Percentiles rank a stretch among this genome's conserved stretches.
phyloP scores from a whole-genome alignment of 2,888 invertebrate species.

The Xanthorhoe spadicearia region DNA sequence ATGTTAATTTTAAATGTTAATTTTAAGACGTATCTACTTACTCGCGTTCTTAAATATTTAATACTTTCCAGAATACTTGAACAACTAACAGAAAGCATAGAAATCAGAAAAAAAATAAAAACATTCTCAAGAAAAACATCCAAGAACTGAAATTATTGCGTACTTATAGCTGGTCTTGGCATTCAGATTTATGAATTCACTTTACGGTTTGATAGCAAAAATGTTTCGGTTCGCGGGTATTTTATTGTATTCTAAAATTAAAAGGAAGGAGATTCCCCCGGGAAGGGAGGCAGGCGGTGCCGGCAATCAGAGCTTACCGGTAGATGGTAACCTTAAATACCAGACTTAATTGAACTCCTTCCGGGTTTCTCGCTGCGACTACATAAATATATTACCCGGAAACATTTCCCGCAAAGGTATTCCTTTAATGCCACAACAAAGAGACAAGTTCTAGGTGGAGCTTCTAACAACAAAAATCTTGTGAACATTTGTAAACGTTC shows the following conservation, averaged over 20 bases:
- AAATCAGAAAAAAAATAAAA: conserved; percentile 33
- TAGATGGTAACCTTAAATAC: conserved; percentile 82
- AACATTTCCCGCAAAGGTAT: conserved; percentile 71
- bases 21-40: background rate
- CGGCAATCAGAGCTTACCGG: conserved; percentile 78
- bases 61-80: background rate
- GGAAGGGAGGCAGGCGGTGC: conserved; percentile 52
- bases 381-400: conserved; percentile 78
- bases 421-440: conserved; percentile 64
- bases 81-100: conserved; percentile 14
- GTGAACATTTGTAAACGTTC: conserved; percentile 49
- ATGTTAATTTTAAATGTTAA: no score
- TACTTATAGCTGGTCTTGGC: conserved; percentile 38
- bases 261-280: conserved; percentile 73
- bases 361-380: conserved; percentile 69
- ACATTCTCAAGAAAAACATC: conserved; percentile 35
- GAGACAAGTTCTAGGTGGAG: conserved; percentile 36
- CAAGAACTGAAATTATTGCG: conserved; percentile 39
- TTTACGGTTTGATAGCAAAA: conserved; percentile 58
- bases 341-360: conserved; percentile 83
- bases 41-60: background rate
- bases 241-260: conserved; percentile 82
- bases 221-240: conserved; percentile 68
- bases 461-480: conserved; percentile 43
- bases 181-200: conserved; percentile 50